Evolutionary conservation across 1,140 invertebrate genomes (phyloP).

Genomic region (Drosophila prosaltans): DNA sequence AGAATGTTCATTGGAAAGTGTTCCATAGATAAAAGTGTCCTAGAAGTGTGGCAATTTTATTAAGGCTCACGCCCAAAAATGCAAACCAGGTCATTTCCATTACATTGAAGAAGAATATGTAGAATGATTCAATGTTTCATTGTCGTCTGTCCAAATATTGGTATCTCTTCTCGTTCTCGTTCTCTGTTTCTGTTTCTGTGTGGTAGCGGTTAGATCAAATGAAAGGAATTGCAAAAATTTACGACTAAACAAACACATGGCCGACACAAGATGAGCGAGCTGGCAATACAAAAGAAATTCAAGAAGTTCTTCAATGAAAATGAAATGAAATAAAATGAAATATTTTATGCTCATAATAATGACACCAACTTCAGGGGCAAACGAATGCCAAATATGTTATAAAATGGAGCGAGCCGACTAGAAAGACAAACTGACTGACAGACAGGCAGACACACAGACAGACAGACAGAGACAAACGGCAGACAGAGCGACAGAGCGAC

Average conservation of each 20-base stretch:
- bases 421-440: background rate
- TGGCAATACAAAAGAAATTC: conserved; percentile 21
- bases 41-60: conserved; percentile 40
- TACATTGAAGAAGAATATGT: background rate
- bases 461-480: background rate
- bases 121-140: background rate
- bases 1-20: background rate
- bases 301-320: conserved; percentile 51
- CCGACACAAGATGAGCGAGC: conserved; percentile 43
- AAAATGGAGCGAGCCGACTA: conserved; percentile 53
- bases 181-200: conserved; percentile 6
- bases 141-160: conserved; percentile 8
- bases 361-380: conserved; percentile 68
- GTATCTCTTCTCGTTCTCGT: conserved; percentile 17
- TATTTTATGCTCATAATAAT: conserved; percentile 81
- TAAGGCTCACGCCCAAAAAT: conserved; percentile 7
- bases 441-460: background rate
- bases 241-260: conserved; percentile 49
- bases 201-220: conserved; percentile 51
- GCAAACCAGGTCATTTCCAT: conserved; percentile 12
- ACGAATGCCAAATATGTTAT: conserved; percentile 67
- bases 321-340: conserved; percentile 72
- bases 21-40: conserved; percentile 4
- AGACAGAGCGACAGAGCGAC: conserved; percentile 4
- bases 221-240: conserved; percentile 52